phyloP scores from a whole-genome alignment of 2,888 invertebrate genomes.

The Polietes domitor region DNA sequence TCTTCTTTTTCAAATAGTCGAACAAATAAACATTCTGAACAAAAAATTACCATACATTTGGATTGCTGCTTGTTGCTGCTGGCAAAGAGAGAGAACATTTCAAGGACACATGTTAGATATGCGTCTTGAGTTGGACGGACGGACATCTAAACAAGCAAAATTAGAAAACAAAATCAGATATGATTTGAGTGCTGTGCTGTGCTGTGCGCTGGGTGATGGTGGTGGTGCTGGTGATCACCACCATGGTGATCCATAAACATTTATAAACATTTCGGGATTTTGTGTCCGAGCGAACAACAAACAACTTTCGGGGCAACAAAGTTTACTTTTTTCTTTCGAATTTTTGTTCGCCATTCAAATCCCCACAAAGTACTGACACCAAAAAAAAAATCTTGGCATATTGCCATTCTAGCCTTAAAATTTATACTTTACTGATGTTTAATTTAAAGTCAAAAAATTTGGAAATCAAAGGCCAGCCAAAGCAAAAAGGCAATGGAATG shows the following conservation, averaged over 20 bases:
- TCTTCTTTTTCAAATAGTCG: not conserved
- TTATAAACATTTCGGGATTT: conserved; percentile 30
- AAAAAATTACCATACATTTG: conserved; percentile 26
- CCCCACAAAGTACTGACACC: not conserved
- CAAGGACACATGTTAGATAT: conserved; percentile 28
- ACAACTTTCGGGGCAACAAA: not conserved
- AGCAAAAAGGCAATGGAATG: not conserved
- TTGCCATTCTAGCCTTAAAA: not conserved
- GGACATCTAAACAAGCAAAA: not conserved
- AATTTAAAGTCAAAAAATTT: conserved; percentile 1
- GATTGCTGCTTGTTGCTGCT: no score
- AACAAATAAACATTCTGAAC: not conserved
- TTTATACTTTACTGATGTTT: not conserved
- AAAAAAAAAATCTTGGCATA: not conserved
- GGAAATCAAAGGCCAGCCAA: conserved; percentile 4
- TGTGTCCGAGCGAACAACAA: conserved; percentile 1
- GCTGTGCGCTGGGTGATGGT: not conserved
- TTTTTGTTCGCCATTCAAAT: not conserved
- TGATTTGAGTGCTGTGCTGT: not conserved
- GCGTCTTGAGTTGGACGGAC: not conserved
- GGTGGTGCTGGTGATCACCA: not conserved
- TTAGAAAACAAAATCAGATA: not conserved
- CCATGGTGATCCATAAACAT: conserved; percentile 28
- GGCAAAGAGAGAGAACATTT: conserved; percentile 25
- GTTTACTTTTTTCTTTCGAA: not conserved